Conservation (phyloP, 2,113 vertebrate species). For the Serinus canaria region DNA sequence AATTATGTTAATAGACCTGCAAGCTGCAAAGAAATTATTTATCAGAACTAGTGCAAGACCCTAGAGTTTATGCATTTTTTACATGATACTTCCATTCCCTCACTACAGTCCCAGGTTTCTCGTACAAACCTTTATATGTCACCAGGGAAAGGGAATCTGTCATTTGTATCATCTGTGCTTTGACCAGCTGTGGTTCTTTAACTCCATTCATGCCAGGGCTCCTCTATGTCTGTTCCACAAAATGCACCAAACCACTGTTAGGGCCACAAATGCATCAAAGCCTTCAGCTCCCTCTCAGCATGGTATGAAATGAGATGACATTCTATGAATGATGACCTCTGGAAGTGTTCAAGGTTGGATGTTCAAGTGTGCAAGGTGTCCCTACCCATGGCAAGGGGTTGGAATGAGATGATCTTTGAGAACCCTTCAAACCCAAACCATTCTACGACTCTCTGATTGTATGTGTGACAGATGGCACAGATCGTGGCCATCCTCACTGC, state of each 20-base stretch:
- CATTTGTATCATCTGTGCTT: background rate
- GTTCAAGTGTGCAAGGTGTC: background rate
- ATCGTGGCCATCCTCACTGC: background rate
- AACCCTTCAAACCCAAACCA: background rate
- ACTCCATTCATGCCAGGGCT: background rate
- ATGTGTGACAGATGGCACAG: background rate
- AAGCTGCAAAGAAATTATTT: conserved; percentile 63
- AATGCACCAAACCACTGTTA: background rate
- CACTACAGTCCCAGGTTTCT: background rate
- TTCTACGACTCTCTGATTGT: background rate
- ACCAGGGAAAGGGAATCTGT: background rate
- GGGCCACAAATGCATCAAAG: background rate
- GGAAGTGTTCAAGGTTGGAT: background rate
- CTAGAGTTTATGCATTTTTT: conserved; percentile 44
- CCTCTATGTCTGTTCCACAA: background rate
- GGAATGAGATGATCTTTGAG: background rate
- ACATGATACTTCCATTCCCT: background rate
- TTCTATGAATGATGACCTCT: background rate
- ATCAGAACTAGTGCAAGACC: conserved; percentile 49
- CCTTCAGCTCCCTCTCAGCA: background rate
- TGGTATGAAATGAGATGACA: background rate
- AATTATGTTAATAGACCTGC: conserved; percentile 60
- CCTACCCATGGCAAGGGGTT: background rate
- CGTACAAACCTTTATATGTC: background rate
- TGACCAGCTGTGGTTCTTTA: background rate